phyloP scores from a whole-genome alignment of 30 jellyfish, hydroid and myxozoan genomes.

The Aurelia sp. region DNA sequence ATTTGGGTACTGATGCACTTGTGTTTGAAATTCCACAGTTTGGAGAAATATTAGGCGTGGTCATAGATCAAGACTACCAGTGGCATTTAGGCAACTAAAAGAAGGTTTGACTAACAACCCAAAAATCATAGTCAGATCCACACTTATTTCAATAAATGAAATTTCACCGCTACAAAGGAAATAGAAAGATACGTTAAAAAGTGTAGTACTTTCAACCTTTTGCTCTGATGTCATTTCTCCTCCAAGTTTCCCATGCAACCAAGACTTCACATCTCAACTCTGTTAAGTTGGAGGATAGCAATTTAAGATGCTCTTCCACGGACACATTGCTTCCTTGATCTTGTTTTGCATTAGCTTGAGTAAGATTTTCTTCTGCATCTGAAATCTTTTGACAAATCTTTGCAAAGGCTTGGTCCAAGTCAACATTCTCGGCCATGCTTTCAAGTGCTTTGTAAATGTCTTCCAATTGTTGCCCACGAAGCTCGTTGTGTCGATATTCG shows the following conservation, averaged over 20 bases:
- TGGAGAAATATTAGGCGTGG: too few relatives aligned
- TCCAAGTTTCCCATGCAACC: neutral
- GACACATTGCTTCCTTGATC: neutral
- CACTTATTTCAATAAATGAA: too few relatives aligned
- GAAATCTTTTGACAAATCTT: slow-evolving; percentile 8
- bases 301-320: slow-evolving; percentile 1
- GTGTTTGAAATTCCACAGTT: too few relatives aligned
- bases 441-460: neutral
- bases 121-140: too few relatives aligned
- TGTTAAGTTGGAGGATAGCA: neutral
- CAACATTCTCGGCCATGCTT: slow-evolving; percentile 13
- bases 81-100: too few relatives aligned
- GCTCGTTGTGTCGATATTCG: too few relatives aligned
- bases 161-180: too few relatives aligned
- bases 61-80: too few relatives aligned
- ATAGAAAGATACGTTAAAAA: too few relatives aligned
- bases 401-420: slow-evolving; percentile 14
- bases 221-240: neutral
- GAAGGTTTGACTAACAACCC: too few relatives aligned
- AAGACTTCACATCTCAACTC: neutral
- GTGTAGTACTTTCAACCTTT: neutral
- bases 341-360: neutral
- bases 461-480: too few relatives aligned
- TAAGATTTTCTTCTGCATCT: neutral
- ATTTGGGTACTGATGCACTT: too few relatives aligned